Base-by-base conservation (phyloP, 2,113 vertebrate genomes). In the Talpa occidentalis region DNA sequence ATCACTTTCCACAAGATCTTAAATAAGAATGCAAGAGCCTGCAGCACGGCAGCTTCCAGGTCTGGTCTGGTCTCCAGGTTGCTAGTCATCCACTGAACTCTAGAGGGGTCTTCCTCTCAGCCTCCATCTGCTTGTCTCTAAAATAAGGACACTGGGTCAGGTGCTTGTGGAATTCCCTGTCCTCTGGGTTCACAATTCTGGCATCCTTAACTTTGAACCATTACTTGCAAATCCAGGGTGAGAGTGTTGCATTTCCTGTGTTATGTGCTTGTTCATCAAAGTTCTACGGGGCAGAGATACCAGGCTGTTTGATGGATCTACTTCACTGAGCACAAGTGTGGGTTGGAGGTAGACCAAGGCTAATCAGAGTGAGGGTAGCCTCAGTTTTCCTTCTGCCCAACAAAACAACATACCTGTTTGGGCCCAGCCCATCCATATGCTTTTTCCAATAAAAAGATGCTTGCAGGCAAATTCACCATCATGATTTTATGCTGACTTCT, bases 351-450 rank as follows among this genome's bases (percentile, higher is more conserved):
- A 30, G 73, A 60, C 62, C 42, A 85, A 54, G 21, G 37, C 44
- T 77, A 72, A 40, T 11, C 54, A 86, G 32, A 42, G 44, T 78
- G 82, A 73, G 3, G 17, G 44, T 22, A 56, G 59, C 5, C 70
- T 93, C 28, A 16, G 37, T 40, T 70, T 83, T 94, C 37, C 66
- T 76, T 84, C 76, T 88, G 80, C 40, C 37, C 64, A 54, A 54
- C 69, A 37, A 59, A 93, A 72, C 64, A 42, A 22, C 12, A 62
- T 32, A 47, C 21, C 62, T 76, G 40, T 54, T 32, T 62, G 42
- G 32, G 35, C 49, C 73, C 42, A 67, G 44, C 14, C 79, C 10
- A n/a, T 32, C 52, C 49, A 30, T 35, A 19, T 54, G 90, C 7
- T 42, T 81, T 88, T 73, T 77, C n/a, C 56, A 77, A 8, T 10